Evolutionary conservation across 2,113 vertebrate species (phyloP).

Genomic region (Zosterops borbonicus): DNA sequence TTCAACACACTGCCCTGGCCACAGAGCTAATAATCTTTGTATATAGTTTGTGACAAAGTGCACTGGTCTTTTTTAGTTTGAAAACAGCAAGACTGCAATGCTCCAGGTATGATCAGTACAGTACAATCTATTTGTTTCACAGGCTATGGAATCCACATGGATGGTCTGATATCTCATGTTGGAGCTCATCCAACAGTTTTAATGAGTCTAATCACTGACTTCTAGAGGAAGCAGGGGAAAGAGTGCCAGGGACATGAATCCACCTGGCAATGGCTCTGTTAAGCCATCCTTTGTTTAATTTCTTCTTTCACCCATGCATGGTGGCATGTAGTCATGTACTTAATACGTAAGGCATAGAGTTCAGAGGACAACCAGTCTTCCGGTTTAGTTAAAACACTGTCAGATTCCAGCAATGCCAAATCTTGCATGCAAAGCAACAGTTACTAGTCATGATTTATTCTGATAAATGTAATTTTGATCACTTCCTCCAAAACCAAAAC

Average conservation of each 20-base stretch:
- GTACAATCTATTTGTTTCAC: not conserved
- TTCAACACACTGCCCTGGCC: not conserved
- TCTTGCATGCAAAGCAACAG: not conserved
- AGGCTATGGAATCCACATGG: not conserved
- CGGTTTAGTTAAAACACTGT: not conserved
- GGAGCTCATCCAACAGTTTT: not conserved
- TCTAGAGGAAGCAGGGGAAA: not conserved
- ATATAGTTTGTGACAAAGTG: not conserved
- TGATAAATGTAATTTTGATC: not conserved
- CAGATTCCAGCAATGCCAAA: not conserved
- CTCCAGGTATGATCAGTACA: not conserved
- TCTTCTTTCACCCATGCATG: not conserved
- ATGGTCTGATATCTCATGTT: not conserved
- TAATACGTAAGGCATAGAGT: not conserved
- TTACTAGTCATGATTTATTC: not conserved
- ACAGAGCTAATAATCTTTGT: not conserved
- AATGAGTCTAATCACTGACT: not conserved
- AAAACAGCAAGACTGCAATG: not conserved
- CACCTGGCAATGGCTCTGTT: not conserved
- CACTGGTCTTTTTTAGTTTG: not conserved
- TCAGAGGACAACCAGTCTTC: not conserved
- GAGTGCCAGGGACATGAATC: not conserved
- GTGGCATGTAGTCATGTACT: not conserved
- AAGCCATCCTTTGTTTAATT: not conserved
- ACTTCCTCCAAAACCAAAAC: not conserved